Percentiles rank a stretch among this genome's conserved stretches.
These are phyloP conservation scores for Hirudo medicinalis DNA, from an alignment of 1,140 invertebrate genomes.

Conservation along the genomic window DNA sequence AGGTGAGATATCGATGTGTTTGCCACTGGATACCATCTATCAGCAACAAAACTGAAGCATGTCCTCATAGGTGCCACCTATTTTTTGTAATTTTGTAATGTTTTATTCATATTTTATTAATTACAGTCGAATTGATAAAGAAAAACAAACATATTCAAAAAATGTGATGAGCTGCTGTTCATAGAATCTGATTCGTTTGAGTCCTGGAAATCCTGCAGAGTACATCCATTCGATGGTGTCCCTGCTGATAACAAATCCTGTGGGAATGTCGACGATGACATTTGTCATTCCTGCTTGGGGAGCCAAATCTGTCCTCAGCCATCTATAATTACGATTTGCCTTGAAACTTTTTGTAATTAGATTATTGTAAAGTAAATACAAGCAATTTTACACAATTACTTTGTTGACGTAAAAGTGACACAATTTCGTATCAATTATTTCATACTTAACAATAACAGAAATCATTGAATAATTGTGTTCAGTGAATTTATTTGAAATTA, in stretches of 20 bases:
- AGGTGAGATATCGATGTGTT: slow-evolving; percentile 18
- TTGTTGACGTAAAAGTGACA: too few relatives aligned
- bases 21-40: slow-evolving; percentile 17
- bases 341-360: background rate
- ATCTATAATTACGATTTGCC: slow-evolving; percentile 3
- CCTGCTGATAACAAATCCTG: slow-evolving; percentile 62
- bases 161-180: slow-evolving; percentile 18
- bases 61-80: slow-evolving; percentile 11
- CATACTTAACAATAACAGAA: background rate
- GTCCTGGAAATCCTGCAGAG: slow-evolving; percentile 13
- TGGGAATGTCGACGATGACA: slow-evolving; percentile 71
- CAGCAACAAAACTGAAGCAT: slow-evolving; percentile 19
- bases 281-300: slow-evolving; percentile 58
- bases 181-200: slow-evolving; percentile 17
- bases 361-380: too few relatives aligned
- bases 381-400: too few relatives aligned
- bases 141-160: slow-evolving; percentile 18
- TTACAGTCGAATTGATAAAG: background rate
- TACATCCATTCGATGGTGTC: slow-evolving; percentile 20
- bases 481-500: background rate
- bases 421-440: too few relatives aligned
- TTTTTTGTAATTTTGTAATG: background rate
- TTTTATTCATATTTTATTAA: too few relatives aligned
- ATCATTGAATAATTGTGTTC: background rate
- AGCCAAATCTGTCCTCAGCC: slow-evolving; percentile 16